Base-by-base conservation (phyloP, 2,113 vertebrate species). In the Anguilla rostrata region DNA sequence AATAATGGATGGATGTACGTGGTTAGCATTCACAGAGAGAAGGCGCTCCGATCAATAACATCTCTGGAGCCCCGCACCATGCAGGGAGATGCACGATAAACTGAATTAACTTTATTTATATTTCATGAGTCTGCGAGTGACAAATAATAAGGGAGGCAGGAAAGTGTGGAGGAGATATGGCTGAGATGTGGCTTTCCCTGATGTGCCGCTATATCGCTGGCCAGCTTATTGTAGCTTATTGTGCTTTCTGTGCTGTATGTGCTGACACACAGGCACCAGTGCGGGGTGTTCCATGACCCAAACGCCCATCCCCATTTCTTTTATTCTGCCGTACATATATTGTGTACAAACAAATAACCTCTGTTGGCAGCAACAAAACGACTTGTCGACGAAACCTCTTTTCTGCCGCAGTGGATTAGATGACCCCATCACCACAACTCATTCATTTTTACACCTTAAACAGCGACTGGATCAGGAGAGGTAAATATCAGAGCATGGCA, bases 1-100 rank as follows among this genome's bases (percentile, higher is more conserved):
- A 78, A 49, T 75, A 84, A 84, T 11, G 49, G 84, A 43, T 49
- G 66, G 66, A 84, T 84, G 84, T 49, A 41, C 78, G 40, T 22
- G 63, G 66, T 71, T 78, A 71, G 46, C n/a, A 71, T 29, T 43
- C 63, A 49, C 22, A 71, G 66, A 78, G n/a, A 78, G 75, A 84
- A 46, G 22, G 60, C 18, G 53, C 43, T 18, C 66, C 8, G 84
- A 78, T 84, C 84, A 46, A 84, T 84, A 75, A 84, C 43, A 84
- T 75, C 63, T 22, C 15, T 8, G 63, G 39, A 84, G 41, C 39
- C 18, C 40, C 39, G 41, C 49, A 16, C 39, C 26, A n/a, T 34
- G 53, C 82, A 39, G 82, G n/a, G 39, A n/a, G 49, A 85, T 81
- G 29, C 53, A 80, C 39, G 20, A 57, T 39, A 53, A 80, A 39